These are phyloP conservation scores for Silurus meridionalis DNA, from an alignment of 2,113 vertebrate genomes.

Conservation along the genomic window DNA sequence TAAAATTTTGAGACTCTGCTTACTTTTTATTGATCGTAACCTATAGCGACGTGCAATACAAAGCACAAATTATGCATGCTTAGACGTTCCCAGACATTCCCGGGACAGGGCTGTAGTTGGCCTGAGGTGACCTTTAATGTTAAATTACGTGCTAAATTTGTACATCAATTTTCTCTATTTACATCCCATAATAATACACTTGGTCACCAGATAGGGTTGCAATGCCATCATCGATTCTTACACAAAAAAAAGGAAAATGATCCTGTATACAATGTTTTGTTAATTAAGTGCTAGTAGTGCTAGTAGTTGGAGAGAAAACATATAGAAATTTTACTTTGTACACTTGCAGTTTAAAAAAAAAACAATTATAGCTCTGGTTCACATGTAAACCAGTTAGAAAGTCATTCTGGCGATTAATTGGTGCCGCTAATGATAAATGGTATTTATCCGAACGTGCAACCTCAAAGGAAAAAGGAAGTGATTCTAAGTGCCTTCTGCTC, in stretches of 20 bases:
- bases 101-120: no score
- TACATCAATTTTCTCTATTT: neutral
- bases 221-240: neutral
- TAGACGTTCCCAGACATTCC: no score
- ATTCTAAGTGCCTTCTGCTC: neutral
- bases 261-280: no score
- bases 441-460: neutral
- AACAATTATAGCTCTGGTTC: neutral
- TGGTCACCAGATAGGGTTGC: neutral
- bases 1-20: no score
- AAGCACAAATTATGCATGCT: no score
- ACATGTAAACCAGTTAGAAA: neutral
- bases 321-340: neutral
- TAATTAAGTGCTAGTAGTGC: constrained; percentile 13
- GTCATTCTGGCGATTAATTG: no score
- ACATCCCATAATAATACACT: neutral
- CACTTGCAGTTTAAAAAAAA: neutral
- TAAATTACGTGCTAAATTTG: neutral
- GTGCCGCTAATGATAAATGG: neutral
- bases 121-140: no score
- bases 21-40: no score
- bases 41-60: no score
- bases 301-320: neutral
- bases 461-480: neutral
- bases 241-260: no score